A percentile compares a stretch with the other conserved stretches of the same genome.
Conservation (phyloP, 2,888 invertebrate species). For the Tuta absoluta region DNA sequence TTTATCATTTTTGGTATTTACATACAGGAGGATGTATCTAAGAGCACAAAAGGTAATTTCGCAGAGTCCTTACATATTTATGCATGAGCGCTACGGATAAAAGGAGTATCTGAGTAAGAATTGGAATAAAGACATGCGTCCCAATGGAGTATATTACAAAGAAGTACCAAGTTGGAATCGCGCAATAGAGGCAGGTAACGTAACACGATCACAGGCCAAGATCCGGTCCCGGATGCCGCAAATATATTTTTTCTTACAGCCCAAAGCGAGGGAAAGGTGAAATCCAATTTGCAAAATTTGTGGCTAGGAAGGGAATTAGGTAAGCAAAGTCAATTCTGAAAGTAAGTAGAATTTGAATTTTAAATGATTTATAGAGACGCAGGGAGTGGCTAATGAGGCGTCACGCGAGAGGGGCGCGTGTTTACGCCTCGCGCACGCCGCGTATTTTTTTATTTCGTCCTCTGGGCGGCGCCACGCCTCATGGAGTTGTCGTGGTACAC, state of each 20-base stretch:
- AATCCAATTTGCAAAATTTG: conserved; percentile 77
- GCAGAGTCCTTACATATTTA: conserved; percentile 21
- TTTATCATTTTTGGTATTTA: background rate
- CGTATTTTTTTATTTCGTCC: conserved; percentile 64
- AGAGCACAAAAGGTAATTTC: conserved; percentile 28
- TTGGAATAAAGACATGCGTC: conserved; percentile 33
- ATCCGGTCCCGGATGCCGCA: conserved; percentile 60
- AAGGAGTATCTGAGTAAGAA: conserved; percentile 28
- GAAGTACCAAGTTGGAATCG: conserved; percentile 43
- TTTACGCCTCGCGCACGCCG: conserved; percentile 65
- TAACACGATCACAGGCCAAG: conserved; percentile 53
- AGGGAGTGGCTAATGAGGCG: conserved; percentile 80
- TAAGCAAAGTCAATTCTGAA: conserved; percentile 78
- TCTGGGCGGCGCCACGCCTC: conserved; percentile 56
- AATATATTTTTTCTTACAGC: conserved; percentile 61
- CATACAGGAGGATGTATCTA: background rate
- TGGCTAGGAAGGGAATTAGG: conserved; percentile 73
- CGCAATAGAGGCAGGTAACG: conserved; percentile 50
- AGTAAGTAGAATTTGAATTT: conserved; percentile 80
- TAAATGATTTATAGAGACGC: conserved; percentile 79
- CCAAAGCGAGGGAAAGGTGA: conserved; percentile 60
- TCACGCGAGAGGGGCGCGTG: conserved; percentile 78
- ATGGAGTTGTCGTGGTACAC: conserved; percentile 39
- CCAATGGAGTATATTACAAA: conserved; percentile 43
- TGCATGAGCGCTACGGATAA: conserved; percentile 28